Conservation (phyloP, 2,888 invertebrate species). For the Lymantria dispar region DNA sequence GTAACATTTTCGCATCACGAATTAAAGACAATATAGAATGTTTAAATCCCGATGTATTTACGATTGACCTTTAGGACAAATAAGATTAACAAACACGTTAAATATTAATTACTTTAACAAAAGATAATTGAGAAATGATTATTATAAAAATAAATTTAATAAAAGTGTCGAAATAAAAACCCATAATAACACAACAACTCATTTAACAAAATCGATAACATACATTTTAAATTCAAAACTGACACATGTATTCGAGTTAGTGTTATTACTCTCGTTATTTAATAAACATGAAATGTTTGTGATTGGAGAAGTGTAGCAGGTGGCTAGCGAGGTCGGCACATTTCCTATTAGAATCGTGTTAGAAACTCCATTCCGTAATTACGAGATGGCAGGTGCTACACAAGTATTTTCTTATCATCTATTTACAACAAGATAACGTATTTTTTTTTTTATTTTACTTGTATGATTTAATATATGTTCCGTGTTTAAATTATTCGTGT, state of each 20-base stretch:
- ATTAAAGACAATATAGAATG: too few relatives aligned
- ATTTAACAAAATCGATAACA: conserved; percentile 11
- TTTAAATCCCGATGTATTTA: too few relatives aligned
- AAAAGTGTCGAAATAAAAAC: conserved; percentile 9
- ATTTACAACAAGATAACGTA: conserved; percentile 55
- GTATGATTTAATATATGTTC: conserved; percentile 23
- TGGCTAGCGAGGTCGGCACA: conserved; percentile 51
- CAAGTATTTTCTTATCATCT: conserved; percentile 60
- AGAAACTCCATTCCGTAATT: conserved; percentile 66
- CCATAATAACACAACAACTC: conserved; percentile 4
- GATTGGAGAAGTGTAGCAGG: conserved; percentile 49
- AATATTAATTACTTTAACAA: too few relatives aligned
- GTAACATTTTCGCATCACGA: too few relatives aligned
- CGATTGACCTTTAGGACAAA: too few relatives aligned
- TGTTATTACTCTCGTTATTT: conserved; percentile 27
- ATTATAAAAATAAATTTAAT: conserved; percentile 1
- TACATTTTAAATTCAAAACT: conserved; percentile 21
- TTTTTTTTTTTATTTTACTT: conserved; percentile 31
- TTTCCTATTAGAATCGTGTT: conserved; percentile 77
- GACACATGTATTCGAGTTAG: conserved; percentile 28
- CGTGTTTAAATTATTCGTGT: conserved; percentile 22
- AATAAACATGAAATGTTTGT: conserved; percentile 28
- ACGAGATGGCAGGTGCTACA: conserved; percentile 68
- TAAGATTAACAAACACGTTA: too few relatives aligned
- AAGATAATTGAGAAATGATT: background rate